Evolutionary conservation across 2,797 vertebrate genomes (phyloP).

Genomic region (Alectoris magna): DNA sequence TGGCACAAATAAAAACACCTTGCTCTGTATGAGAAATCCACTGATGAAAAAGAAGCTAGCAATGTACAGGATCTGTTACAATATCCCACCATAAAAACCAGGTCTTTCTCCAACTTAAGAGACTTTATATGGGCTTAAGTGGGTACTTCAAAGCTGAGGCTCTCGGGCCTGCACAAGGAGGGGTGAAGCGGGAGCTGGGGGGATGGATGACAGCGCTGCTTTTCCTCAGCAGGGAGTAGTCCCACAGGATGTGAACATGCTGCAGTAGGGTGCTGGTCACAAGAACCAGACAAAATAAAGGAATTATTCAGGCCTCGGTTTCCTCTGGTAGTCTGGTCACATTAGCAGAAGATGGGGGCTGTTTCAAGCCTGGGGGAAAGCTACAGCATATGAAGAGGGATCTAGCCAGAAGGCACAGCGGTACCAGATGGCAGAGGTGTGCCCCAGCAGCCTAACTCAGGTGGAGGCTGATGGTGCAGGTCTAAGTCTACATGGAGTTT

Average conservation of each 20-base stretch:
- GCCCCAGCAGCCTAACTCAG: rapidly evolving
- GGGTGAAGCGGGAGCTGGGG: too few relatives aligned
- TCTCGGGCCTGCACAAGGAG: background rate
- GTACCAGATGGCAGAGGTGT: background rate
- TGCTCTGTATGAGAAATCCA: background rate
- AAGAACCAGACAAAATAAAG: too few relatives aligned
- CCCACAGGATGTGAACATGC: rapidly evolving
- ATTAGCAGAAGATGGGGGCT: background rate
- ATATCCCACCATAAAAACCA: background rate
- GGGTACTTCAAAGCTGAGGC: background rate
- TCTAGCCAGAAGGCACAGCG: background rate
- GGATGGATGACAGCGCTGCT: rapidly evolving
- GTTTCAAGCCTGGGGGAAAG: background rate
- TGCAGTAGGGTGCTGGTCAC: background rate
- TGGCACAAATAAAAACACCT: background rate
- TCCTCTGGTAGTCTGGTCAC: rapidly evolving
- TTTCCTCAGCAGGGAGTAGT: rapidly evolving
- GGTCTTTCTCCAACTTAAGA: background rate
- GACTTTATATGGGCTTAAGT: rapidly evolving
- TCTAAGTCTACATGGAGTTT: background rate
- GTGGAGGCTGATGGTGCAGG: background rate
- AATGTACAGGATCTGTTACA: background rate
- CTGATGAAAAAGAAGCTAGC: background rate
- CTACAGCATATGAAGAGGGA: rapidly evolving
- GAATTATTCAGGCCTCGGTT: background rate